Evolutionary conservation across 2,888 invertebrate species (phyloP).

Genomic region (Rutpela maculata): DNA sequence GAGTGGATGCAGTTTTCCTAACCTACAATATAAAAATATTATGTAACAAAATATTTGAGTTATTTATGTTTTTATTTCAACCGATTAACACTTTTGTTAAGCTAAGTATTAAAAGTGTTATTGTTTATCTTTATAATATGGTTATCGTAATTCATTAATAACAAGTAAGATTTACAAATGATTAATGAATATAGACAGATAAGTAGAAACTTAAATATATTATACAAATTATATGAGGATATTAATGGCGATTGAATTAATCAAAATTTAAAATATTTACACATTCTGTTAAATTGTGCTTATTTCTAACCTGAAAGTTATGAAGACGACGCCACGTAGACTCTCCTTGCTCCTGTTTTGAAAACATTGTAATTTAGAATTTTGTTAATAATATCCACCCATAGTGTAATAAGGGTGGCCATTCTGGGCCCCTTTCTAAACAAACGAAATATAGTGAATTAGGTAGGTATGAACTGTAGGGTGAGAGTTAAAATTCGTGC

Average conservation of each 20-base stretch:
- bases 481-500: no score
- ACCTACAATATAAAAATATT: neutral
- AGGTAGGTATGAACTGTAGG: no score
- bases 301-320: no score
- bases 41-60: neutral
- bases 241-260: neutral
- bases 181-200: neutral
- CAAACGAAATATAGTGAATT: no score
- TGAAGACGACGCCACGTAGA: no score
- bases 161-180: neutral
- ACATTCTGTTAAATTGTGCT: no score
- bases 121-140: neutral
- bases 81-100: neutral
- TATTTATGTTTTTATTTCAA: neutral
- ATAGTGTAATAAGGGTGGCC: no score
- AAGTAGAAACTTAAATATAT: neutral
- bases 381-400: no score
- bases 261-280: no score
- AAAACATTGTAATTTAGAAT: no score
- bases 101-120: neutral
- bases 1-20: neutral
- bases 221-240: neutral
- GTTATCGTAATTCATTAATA: neutral
- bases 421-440: no score
- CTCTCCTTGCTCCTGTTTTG: no score